Conservation (phyloP, 2,113 vertebrate species). For the Suncus etruscus region DNA sequence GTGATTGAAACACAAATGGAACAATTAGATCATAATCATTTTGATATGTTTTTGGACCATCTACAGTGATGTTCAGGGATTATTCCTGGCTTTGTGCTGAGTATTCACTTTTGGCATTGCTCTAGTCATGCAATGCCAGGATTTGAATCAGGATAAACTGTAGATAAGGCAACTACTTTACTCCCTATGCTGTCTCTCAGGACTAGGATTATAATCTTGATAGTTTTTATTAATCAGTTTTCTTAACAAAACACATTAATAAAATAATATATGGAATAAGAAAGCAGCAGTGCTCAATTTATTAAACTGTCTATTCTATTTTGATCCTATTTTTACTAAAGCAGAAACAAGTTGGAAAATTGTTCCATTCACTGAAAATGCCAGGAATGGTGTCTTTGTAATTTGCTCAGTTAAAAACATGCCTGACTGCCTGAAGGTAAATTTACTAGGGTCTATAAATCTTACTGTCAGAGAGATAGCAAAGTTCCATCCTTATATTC, state of each 20-base stretch:
- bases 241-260: constrained; percentile 6
- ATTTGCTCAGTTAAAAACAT: constrained; percentile 71
- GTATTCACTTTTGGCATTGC: too few species aligned
- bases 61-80: too few species aligned
- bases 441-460: constrained; percentile 46
- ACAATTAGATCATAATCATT: neutral
- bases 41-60: too few species aligned
- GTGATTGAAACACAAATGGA: neutral
- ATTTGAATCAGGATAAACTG: too few species aligned
- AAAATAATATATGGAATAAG: neutral
- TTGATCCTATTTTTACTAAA: constrained; percentile 55
- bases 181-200: too few species aligned
- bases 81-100: too few species aligned
- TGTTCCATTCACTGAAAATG: constrained; percentile 70
- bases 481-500: constrained; percentile 12
- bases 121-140: too few species aligned
- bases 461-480: constrained; percentile 1
- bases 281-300: constrained; percentile 40
- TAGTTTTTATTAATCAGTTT: neutral
- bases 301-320: constrained; percentile 56
- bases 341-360: constrained; percentile 37
- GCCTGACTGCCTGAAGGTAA: constrained; percentile 30
- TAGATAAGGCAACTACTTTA: too few species aligned
- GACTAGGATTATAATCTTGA: neutral
- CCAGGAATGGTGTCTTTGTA: constrained; percentile 58